These are phyloP conservation scores for Danio choprae DNA, from an alignment of 2,797 vertebrate genomes.

Conservation along the genomic window DNA sequence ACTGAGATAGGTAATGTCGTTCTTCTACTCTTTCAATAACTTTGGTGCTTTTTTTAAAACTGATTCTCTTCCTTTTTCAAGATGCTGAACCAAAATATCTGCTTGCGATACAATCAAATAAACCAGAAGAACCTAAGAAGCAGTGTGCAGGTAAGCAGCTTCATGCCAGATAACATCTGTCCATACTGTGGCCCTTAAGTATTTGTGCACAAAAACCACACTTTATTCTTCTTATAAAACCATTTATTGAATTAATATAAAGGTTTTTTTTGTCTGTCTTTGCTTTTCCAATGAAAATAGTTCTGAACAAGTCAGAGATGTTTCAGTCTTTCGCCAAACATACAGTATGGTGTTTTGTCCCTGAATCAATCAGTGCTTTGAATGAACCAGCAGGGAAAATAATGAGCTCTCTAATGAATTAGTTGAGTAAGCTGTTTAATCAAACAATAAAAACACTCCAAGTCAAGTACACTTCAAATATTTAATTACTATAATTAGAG, in stretches of 20 bases:
- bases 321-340: background rate
- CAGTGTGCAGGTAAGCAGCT: constrained; percentile 76
- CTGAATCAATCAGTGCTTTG: background rate
- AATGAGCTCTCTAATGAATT: no score
- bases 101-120: constrained; percentile 88
- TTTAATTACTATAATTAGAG: no score
- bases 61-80: constrained; percentile 69
- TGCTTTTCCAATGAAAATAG: background rate
- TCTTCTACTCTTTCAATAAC: background rate
- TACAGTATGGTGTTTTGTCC: background rate
- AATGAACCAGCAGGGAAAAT: background rate
- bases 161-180: background rate
- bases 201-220: background rate
- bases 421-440: no score
- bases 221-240: background rate
- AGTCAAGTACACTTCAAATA: no score
- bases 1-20: constrained; percentile 88
- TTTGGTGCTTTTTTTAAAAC: constrained; percentile 3
- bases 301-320: background rate
- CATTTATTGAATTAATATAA: background rate
- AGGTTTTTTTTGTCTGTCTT: background rate
- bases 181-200: background rate
- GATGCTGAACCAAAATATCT: constrained; percentile 96
- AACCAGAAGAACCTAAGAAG: constrained; percentile 78
- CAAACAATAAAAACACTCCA: no score